Conservation (phyloP, 2,888 invertebrate species). For the Hypsopygia costalis region DNA sequence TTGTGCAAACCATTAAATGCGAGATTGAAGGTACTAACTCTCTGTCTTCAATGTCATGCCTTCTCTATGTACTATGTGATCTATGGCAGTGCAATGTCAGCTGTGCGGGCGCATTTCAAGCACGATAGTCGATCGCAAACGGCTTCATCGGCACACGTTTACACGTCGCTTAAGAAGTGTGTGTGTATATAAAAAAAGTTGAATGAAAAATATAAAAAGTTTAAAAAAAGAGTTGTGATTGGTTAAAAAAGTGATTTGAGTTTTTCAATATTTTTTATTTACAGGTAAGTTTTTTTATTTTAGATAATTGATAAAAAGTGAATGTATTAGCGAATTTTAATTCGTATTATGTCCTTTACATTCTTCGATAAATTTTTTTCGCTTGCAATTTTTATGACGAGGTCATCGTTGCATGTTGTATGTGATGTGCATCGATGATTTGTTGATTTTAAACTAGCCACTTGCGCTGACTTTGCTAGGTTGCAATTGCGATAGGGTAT, state of each 20-base stretch:
- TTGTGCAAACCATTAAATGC: too few relatives aligned
- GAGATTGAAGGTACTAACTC: background rate
- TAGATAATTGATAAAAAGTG: too few relatives aligned
- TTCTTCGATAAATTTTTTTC: background rate
- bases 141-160: conserved; percentile 36
- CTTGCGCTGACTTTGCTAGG: too few relatives aligned
- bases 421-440: background rate
- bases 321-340: background rate
- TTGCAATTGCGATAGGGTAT: too few relatives aligned
- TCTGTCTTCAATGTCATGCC: conserved; percentile 8
- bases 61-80: conserved; percentile 20
- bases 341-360: background rate
- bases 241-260: background rate
- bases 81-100: conserved; percentile 31
- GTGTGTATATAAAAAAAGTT: background rate
- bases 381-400: background rate
- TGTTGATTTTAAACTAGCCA: too few relatives aligned
- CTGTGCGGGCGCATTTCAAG: conserved; percentile 37
- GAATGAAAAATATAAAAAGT: conserved; percentile 1
- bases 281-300: too few relatives aligned
- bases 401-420: background rate
- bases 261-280: background rate
- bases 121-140: conserved; percentile 38
- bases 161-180: background rate
- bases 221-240: background rate